Evolutionary conservation across 2,888 invertebrate genomes (phyloP).

Genomic region (Tipula unca): DNA sequence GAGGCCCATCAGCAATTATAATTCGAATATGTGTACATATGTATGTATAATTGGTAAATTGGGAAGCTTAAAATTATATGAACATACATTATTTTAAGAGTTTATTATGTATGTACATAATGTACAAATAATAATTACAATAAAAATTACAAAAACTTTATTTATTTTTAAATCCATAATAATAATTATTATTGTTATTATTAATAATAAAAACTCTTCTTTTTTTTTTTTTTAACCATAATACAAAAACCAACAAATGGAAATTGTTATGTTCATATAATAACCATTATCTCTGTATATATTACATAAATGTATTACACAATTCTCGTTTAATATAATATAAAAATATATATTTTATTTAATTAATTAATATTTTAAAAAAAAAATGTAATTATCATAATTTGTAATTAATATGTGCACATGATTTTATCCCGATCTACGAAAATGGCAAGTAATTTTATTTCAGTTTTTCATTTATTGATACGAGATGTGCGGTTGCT

Average conservation of each 20-base stretch:
- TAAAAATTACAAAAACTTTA: neutral
- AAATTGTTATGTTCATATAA: neutral
- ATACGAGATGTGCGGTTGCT: too few relatives aligned
- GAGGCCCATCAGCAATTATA: neutral
- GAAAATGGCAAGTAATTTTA: too few relatives aligned
- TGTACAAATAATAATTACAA: too few relatives aligned
- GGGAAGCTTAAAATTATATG: neutral
- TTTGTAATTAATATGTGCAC: neutral
- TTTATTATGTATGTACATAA: too few relatives aligned
- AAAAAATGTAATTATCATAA: neutral
- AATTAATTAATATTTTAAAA: neutral
- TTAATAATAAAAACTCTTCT: neutral
- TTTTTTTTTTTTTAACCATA: too few relatives aligned
- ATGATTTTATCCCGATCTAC: too few relatives aligned
- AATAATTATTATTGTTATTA: neutral
- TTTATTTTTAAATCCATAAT: neutral
- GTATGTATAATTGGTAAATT: neutral
- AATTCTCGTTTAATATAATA: neutral
- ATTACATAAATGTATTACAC: neutral
- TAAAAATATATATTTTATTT: neutral
- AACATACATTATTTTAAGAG: too few relatives aligned
- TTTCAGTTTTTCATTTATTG: too few relatives aligned
- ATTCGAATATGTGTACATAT: neutral
- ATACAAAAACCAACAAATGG: neutral
- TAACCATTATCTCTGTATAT: neutral